These are phyloP conservation scores for Rattus norvegicus DNA, from an alignment of 2,113 vertebrate genomes.

Conservation along the genomic window DNA sequence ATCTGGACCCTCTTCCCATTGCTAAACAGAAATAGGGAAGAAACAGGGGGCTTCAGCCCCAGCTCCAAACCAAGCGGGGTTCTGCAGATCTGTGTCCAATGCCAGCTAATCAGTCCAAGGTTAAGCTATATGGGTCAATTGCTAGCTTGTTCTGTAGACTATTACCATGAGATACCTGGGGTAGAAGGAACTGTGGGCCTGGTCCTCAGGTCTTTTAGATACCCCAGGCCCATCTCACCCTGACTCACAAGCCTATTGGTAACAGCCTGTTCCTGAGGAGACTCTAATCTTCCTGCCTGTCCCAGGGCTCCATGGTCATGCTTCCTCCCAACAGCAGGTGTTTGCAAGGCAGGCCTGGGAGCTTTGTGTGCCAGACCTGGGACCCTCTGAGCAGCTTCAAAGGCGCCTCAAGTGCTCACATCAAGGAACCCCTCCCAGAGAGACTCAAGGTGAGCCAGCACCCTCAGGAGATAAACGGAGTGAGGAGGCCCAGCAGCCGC, in stretches of 20 bases:
- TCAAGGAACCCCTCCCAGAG: not conserved
- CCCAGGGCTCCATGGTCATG: not conserved
- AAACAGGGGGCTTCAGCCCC: not conserved
- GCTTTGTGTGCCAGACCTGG: rapidly evolving
- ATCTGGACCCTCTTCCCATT: not conserved
- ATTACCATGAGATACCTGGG: not conserved
- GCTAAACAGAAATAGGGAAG: not conserved
- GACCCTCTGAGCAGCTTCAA: not conserved
- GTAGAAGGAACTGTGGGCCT: not conserved
- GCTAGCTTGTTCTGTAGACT: not conserved
- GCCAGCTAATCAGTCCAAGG: not conserved
- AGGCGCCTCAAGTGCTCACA: not conserved
- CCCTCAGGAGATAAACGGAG: constrained; percentile 20
- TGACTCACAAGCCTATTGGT: not conserved
- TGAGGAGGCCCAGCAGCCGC: not conserved
- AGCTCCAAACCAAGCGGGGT: not conserved
- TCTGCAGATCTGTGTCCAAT: not conserved
- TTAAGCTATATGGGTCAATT: too few species aligned
- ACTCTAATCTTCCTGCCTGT: too few species aligned
- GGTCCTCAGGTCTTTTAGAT: not conserved
- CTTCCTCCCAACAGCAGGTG: not conserved
- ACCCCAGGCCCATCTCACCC: not conserved
- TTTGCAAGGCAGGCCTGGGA: not conserved
- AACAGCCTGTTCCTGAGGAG: not conserved
- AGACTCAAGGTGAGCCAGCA: constrained; percentile 39